These are phyloP conservation scores for Thecophora atra DNA, from an alignment of 2,888 invertebrate species.

Conservation along the genomic window DNA sequence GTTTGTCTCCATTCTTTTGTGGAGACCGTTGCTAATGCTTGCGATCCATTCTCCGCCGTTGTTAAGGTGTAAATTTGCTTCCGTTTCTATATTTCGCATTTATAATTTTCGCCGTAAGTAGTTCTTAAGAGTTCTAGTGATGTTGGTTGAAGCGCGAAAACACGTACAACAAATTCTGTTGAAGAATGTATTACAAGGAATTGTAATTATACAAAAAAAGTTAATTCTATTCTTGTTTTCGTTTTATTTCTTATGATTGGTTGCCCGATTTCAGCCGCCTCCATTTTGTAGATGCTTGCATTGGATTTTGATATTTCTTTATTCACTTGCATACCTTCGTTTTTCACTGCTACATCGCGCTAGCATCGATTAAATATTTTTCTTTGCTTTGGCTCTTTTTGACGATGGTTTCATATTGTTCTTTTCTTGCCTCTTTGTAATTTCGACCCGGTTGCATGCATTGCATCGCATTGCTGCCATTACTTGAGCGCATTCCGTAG, in stretches of 20 bases:
- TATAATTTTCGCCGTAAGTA: not conserved
- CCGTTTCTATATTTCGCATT: not conserved
- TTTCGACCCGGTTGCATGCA: not conserved
- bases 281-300: too few relatives aligned
- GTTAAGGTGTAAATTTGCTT: not conserved
- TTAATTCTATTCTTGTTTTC: too few relatives aligned
- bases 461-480: slow-evolving; percentile 10
- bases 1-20: not conserved
- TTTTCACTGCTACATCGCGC: not conserved
- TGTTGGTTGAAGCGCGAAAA: too few relatives aligned
- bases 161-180: too few relatives aligned
- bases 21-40: not conserved
- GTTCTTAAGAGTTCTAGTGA: not conserved
- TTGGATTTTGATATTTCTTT: too few relatives aligned
- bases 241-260: too few relatives aligned
- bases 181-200: not conserved
- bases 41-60: not conserved
- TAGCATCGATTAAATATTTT: too few relatives aligned
- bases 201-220: not conserved
- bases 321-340: too few relatives aligned
- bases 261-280: too few relatives aligned
- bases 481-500: not conserved
- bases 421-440: not conserved
- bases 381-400: not conserved
- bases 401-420: not conserved